Conservation (phyloP, 2,797 vertebrate species). For the Forpus xanthops region DNA sequence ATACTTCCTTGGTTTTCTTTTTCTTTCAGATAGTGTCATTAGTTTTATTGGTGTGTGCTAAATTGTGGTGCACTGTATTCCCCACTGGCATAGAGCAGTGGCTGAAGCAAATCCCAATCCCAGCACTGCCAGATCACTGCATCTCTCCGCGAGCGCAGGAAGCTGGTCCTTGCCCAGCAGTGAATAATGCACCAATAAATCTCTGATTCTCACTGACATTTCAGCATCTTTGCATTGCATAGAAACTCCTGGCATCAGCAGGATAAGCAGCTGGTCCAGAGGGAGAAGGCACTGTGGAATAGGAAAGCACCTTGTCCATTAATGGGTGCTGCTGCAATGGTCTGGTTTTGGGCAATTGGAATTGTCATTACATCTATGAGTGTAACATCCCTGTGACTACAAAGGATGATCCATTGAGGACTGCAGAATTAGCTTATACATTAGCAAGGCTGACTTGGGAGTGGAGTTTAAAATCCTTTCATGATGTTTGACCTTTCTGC, state of each 20-base stretch:
- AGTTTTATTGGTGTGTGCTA: background rate
- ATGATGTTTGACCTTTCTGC: background rate
- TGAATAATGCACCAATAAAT: background rate
- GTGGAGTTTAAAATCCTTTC: background rate
- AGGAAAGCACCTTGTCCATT: background rate
- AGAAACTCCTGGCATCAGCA: background rate
- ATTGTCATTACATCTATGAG: background rate
- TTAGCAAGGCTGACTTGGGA: background rate
- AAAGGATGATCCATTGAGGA: background rate
- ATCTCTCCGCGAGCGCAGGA: fast-evolving
- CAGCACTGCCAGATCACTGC: fast-evolving
- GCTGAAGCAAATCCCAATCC: background rate
- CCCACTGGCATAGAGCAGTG: background rate
- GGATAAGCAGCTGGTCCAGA: background rate
- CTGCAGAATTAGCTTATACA: background rate
- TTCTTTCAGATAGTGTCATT: background rate
- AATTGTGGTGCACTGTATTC: background rate
- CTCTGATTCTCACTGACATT: background rate
- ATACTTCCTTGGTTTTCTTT: fast-evolving
- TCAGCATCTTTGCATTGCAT: background rate
- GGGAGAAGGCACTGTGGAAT: background rate
- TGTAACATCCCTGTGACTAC: background rate
- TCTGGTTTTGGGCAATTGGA: fast-evolving
- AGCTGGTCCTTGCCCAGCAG: background rate
- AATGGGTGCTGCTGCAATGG: fast-evolving